Evolutionary conservation across 1,140 invertebrate species (phyloP).

Genomic region (Hyles euphorbiae): DNA sequence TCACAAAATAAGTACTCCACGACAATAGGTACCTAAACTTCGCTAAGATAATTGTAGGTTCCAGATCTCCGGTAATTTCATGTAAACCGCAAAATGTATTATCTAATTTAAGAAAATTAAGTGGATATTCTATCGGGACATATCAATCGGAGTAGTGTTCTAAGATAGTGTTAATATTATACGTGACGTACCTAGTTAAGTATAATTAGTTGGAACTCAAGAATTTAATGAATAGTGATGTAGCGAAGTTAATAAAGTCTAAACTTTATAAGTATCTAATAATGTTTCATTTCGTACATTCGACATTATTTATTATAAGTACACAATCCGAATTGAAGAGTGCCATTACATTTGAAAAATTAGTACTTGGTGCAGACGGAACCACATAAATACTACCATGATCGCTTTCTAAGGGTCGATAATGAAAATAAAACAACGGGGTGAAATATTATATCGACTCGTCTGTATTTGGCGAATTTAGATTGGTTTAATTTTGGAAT

Average conservation of each 20-base stretch:
- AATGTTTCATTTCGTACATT: constrained; percentile 11
- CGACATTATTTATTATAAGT: no score
- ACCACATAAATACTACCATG: no score
- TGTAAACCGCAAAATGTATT: constrained; percentile 58
- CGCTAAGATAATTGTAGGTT: constrained; percentile 39
- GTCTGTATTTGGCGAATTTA: no score
- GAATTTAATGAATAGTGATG: constrained; percentile 68
- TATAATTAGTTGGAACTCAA: constrained; percentile 68
- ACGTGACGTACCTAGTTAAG: constrained; percentile 69
- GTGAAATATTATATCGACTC: no score
- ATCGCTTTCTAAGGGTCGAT: no score
- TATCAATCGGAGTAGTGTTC: constrained; percentile 60
- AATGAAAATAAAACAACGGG: no score
- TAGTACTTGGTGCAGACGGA: no score
- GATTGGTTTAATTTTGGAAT: no score
- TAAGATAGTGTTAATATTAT: constrained; percentile 70
- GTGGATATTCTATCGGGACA: constrained; percentile 56
- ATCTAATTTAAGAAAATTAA: constrained; percentile 63
- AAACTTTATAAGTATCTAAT: constrained; percentile 38
- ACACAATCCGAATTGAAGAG: no score
- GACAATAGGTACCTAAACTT: constrained; percentile 49
- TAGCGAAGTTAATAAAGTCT: constrained; percentile 68
- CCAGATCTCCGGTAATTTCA: constrained; percentile 62
- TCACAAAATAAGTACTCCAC: constrained; percentile 54
- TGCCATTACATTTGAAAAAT: no score